Percentiles rank a stretch among this genome's conserved stretches.
Evolutionary conservation across 2,888 invertebrate genomes (phyloP).

Genomic region (Eumacrocentrus americanus): DNA sequence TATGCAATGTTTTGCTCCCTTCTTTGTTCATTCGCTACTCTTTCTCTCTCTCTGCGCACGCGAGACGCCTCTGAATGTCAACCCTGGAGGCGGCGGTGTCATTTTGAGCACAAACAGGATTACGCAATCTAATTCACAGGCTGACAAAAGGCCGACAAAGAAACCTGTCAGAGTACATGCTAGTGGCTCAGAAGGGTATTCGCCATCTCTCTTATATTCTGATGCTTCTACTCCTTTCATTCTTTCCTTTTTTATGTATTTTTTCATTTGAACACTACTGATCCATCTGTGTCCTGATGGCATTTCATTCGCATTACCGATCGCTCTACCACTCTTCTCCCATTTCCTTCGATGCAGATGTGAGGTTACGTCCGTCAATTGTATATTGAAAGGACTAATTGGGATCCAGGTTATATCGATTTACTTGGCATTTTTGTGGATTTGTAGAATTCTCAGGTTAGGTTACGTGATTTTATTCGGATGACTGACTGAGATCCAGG

Average conservation of each 20-base stretch:
- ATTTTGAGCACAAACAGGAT: conserved; percentile 60
- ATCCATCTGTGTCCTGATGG: neutral
- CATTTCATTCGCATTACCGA: neutral
- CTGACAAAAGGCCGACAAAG: conserved; percentile 52
- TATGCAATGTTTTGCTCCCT: conserved; percentile 28
- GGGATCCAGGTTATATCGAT: too few relatives aligned
- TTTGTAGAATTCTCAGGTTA: too few relatives aligned
- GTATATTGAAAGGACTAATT: too few relatives aligned
- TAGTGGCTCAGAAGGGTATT: neutral
- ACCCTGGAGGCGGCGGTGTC: conserved; percentile 56
- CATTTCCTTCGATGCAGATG: too few relatives aligned
- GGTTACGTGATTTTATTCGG: neutral
- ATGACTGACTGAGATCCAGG: too few relatives aligned
- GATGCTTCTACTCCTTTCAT: neutral
- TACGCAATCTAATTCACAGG: conserved; percentile 59
- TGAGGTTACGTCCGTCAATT: too few relatives aligned
- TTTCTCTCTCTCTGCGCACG: conserved; percentile 8
- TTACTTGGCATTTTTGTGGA: too few relatives aligned
- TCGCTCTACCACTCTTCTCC: neutral
- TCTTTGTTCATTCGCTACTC: conserved; percentile 2
- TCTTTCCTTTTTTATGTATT: too few relatives aligned
- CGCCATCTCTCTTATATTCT: neutral
- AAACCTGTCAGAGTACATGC: conserved; percentile 3
- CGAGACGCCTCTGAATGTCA: conserved; percentile 53
- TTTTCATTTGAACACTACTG: neutral